Evolutionary conservation across 2,888 invertebrate species (phyloP).

Genomic region (Nebria salina): DNA sequence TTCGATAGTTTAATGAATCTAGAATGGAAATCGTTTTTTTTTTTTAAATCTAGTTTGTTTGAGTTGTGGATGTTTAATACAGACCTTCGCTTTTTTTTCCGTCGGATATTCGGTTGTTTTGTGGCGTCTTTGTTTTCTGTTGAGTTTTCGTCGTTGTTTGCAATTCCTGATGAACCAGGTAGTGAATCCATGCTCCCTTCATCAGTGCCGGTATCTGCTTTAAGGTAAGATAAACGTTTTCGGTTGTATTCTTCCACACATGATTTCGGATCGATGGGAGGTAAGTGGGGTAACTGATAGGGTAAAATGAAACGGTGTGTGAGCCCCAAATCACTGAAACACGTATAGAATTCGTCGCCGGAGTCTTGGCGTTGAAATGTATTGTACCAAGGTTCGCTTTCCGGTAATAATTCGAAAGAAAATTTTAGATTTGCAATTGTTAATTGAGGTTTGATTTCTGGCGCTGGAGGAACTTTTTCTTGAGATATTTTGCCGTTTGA

Average conservation of each 20-base stretch:
- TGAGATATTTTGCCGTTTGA: slow-evolving; percentile 44
- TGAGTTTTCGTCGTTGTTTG: neutral
- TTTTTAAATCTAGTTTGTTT: neutral
- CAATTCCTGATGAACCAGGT: slow-evolving; percentile 48
- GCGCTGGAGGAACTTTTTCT: slow-evolving; percentile 49
- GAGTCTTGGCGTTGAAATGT: slow-evolving; percentile 81
- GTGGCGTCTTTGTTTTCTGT: slow-evolving; percentile 57
- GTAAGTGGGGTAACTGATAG: slow-evolving; percentile 76
- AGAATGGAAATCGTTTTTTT: neutral
- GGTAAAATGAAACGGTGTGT: slow-evolving; percentile 76
- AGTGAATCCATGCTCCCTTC: slow-evolving; percentile 35
- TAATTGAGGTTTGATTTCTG: neutral
- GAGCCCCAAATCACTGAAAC: slow-evolving; percentile 66
- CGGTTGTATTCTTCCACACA: slow-evolving; percentile 62
- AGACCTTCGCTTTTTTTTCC: neutral
- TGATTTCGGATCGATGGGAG: slow-evolving; percentile 69
- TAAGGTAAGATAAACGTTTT: slow-evolving; percentile 37
- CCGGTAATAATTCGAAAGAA: slow-evolving; percentile 80
- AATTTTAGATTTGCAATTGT: slow-evolving; percentile 65
- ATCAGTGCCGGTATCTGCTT: slow-evolving; percentile 2
- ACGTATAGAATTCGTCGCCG: slow-evolving; percentile 72
- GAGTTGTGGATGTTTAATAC: neutral
- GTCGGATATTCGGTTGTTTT: slow-evolving; percentile 50
- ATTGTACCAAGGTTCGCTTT: slow-evolving; percentile 80
- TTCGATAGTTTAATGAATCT: slow-evolving; percentile 26